Base-by-base conservation (phyloP, 1,140 invertebrate species). In the Heliothis virescens region DNA sequence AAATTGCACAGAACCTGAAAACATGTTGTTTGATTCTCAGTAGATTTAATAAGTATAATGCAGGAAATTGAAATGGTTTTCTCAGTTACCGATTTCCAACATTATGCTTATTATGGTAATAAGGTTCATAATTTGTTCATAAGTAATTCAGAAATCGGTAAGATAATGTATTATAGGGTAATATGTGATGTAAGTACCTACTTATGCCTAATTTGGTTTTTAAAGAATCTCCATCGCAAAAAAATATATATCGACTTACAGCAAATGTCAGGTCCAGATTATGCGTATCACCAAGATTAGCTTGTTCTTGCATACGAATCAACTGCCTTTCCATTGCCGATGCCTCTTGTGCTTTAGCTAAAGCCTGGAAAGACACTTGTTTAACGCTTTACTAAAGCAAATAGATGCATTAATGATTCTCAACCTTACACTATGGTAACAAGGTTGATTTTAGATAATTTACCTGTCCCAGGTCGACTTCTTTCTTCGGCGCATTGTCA, bases 261-360 rank as follows among this genome's bases (percentile, higher is more conserved):
- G 98, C 97, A 95, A 98, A 99, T 9, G 98, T 99, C 12, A 99
- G 95, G 89, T 99, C 99, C 82, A 99, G 96, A 93, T 99, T 99
- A 85, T 98, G 98, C 79, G 96, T 96, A 76, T 99, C 98, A 63
- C 96, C 97, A 73, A 98, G 95, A 59, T 97, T 97, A 81, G 98
- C 96, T 92, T 99, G 98, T 92, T 99, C 98, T 86, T 99, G 97
- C 88, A 99, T 96, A 82, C 97, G 95, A 76, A 98, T 98, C n/a
- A 99, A 92, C 81, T 97, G 97, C 80, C 97, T 95, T 92, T 99
- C 99, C 91, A 99, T 97, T 10, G 98, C 96, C 0, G 98, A 98
- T 15, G 99, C 99, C 95, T 99, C 99, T 94, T 99, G 99, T 0
- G 99, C 99, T 93, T 99, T 98, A 71, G 98, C 97, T 47, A 99